Base-by-base conservation (phyloP, 1,140 invertebrate genomes). In the Bradysia coprophila region DNA sequence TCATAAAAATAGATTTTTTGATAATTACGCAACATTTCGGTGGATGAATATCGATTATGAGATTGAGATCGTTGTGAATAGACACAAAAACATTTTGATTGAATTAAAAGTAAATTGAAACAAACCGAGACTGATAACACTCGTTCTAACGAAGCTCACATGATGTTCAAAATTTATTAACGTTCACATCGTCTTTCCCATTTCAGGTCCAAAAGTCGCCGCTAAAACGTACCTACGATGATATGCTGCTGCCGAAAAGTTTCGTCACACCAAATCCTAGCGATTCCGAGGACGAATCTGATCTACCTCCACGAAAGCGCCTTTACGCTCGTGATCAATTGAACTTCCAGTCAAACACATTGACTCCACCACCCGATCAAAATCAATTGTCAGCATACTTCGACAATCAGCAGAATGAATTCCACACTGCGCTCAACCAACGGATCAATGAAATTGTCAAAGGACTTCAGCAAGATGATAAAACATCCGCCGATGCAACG, bases 261-360 rank as follows among this genome's bases (percentile, higher is more conserved):
- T 42, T 48, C 10, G 50, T 56, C 1, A 63, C 61, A 31, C 67
- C 67, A 20, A 65, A 69, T 48, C 63, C 65, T 15, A 68, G 65
- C n/a, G 67, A 69, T 43, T 66, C 65, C 2, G 58, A 60, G 46
- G 66, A 69, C 43, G 66, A 68, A 45, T 45, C 53, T 16, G 57
- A 54, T 21, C 49, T 54, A 40, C 60, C 62, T 21, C 49, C 59
- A 32, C 52, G 55, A 28, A 68, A 68, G 43, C 61, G 65, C 8
- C 49, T 50, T 34, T 41, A 51, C 42, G 41, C 56, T 45, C 37
- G 43, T 49, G 48, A 56, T 41, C 44, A 49, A 22, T 18, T 46
- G n/a, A 46, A 32, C 21, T 43, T 40, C 15, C 46, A 48, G 20
- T 38, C 36, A 4, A 4, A 11, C 2, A 11, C 36, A 4, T 10